phyloP scores from a whole-genome alignment of 2,113 vertebrate species.

The Sminthopsis crassicaudata region DNA sequence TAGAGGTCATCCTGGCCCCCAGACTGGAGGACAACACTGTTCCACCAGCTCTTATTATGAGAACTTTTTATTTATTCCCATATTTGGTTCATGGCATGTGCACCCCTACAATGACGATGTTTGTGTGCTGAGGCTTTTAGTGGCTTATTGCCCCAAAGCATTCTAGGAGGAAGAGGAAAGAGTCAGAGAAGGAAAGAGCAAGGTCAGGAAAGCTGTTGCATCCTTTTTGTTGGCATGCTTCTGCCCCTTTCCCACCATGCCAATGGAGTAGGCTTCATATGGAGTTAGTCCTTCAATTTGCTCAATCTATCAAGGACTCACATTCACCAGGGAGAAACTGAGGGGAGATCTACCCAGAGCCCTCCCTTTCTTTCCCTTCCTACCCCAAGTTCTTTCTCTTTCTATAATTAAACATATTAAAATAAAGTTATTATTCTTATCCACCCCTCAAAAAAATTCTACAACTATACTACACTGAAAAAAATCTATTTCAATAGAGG shows the following conservation, averaged over 20 bases:
- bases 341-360: fast-evolving
- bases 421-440: not conserved
- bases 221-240: not conserved
- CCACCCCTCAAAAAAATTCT: not conserved
- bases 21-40: not conserved
- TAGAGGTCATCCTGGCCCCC: not conserved
- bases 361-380: fast-evolving
- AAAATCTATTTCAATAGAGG: not conserved
- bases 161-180: not conserved
- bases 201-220: not conserved
- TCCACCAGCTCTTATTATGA: not conserved
- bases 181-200: no score
- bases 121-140: not conserved
- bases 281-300: not conserved
- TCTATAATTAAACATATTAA: not conserved
- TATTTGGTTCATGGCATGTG: not conserved
- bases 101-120: not conserved
- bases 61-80: not conserved
- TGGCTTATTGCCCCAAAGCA: not conserved
- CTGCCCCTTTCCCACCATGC: not conserved
- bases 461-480: not conserved
- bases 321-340: not conserved
- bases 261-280: not conserved
- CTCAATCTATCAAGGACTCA: not conserved
- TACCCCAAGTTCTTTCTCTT: not conserved